Evolutionary conservation across 2,888 invertebrate species (phyloP).

Genomic region (Sarcophaga subvicina): DNA sequence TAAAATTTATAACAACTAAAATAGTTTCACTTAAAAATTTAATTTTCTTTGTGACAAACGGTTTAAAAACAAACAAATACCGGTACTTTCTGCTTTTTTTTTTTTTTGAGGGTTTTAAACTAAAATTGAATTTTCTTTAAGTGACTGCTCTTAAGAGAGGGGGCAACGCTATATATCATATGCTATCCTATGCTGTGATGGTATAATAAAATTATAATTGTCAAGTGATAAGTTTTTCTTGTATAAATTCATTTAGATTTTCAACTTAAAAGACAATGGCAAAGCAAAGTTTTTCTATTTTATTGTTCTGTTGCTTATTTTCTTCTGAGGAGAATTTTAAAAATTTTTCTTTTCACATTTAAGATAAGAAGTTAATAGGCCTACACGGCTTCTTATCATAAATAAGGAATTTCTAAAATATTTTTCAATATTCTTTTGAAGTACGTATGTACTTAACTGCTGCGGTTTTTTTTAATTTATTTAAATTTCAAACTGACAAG

Average conservation of each 20-base stretch:
- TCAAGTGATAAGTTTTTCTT: slow-evolving; percentile 18
- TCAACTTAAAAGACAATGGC: neutral
- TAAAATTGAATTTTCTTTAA: neutral
- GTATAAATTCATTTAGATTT: slow-evolving; percentile 15
- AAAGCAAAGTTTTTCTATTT: too few species aligned
- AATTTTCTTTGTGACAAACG: slow-evolving; percentile 23
- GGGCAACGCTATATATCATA: too few species aligned
- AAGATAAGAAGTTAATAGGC: neutral
- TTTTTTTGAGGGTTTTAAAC: neutral
- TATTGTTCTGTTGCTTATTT: too few species aligned
- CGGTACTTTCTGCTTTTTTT: neutral
- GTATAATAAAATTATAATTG: slow-evolving; percentile 40
- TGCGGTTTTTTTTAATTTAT: too few species aligned
- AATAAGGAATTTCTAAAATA: too few species aligned
- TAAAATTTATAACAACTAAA: slow-evolving; percentile 44
- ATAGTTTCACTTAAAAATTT: slow-evolving; percentile 18
- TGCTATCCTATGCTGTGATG: slow-evolving; percentile 2
- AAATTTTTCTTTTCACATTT: neutral
- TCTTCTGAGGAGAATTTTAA: neutral
- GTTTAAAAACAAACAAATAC: neutral
- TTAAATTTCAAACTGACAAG: neutral
- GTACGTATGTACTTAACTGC: too few species aligned
- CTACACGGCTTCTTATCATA: neutral
- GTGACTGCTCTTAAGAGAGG: neutral
- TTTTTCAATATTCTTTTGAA: too few species aligned